Conservation (phyloP, 2,797 vertebrate species). For the Enteromius afrohamiltoni region DNA sequence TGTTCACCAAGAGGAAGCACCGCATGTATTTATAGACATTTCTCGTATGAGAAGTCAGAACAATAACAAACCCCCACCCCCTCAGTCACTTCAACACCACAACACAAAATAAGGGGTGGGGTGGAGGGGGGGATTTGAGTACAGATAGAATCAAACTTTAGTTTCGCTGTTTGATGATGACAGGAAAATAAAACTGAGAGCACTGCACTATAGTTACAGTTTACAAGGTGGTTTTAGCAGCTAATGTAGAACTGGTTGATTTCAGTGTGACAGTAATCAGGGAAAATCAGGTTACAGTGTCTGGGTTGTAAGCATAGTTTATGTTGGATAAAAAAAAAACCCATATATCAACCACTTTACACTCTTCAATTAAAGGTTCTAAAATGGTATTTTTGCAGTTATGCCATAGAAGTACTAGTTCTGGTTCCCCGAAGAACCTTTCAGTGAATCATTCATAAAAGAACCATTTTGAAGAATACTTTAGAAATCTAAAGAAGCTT, state of each 20-base stretch:
- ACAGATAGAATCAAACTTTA: slow-evolving; percentile 46
- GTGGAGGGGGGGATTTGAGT: background rate
- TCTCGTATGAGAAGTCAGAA: slow-evolving; percentile 77
- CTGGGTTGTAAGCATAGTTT: background rate
- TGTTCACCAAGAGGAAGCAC: slow-evolving; percentile 75
- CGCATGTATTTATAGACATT: slow-evolving; percentile 81
- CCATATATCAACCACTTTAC: background rate
- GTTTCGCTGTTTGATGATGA: slow-evolving; percentile 58
- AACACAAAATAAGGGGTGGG: slow-evolving; percentile 17
- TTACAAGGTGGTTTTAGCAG: slow-evolving; percentile 49
- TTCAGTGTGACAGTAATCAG: slow-evolving; percentile 45
- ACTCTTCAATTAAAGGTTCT: background rate
- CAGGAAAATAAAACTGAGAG: slow-evolving; percentile 66
- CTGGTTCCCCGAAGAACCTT: background rate
- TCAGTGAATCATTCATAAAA: background rate
- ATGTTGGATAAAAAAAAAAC: background rate
- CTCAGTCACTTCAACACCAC: slow-evolving; percentile 31
- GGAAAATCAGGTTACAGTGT: background rate
- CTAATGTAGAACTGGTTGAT: slow-evolving; percentile 41
- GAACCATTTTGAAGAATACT: background rate
- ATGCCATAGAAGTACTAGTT: background rate
- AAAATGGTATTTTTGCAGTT: background rate
- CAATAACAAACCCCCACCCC: slow-evolving; percentile 72
- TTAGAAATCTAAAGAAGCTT: background rate
- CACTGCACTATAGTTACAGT: slow-evolving; percentile 29